These are phyloP conservation scores for Xiphophorus hellerii DNA, from an alignment of 2,113 vertebrate genomes.

Conservation along the genomic window DNA sequence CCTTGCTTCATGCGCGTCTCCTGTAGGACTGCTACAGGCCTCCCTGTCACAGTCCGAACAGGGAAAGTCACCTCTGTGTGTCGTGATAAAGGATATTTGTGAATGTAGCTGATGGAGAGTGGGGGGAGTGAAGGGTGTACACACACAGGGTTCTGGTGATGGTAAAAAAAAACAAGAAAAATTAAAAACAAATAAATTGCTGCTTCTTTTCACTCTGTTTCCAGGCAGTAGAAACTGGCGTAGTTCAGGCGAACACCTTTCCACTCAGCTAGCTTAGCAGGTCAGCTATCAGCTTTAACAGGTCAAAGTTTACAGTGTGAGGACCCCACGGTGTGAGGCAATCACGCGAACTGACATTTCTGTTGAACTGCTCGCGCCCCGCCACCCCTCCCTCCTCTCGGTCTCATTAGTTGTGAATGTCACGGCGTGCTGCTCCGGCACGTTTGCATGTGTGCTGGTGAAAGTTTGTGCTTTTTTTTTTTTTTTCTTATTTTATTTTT, in stretches of 20 bases:
- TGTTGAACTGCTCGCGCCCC: slow-evolving; percentile 17
- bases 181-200: slow-evolving; percentile 35
- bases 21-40: slow-evolving; percentile 40
- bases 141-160: slow-evolving; percentile 33
- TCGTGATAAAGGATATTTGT: slow-evolving; percentile 56
- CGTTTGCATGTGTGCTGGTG: slow-evolving; percentile 67
- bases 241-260: slow-evolving; percentile 30
- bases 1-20: slow-evolving; percentile 16
- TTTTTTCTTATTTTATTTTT: slow-evolving; percentile 7
- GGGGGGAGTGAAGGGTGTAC: background rate
- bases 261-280: slow-evolving; percentile 39
- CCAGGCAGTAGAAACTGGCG: slow-evolving; percentile 36
- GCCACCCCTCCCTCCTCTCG: slow-evolving; percentile 18
- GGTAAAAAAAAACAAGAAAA: background rate
- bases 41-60: slow-evolving; percentile 29
- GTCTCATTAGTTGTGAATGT: slow-evolving; percentile 59
- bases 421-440: slow-evolving; percentile 52
- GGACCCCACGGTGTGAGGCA: slow-evolving; percentile 52
- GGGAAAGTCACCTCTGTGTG: slow-evolving; percentile 54
- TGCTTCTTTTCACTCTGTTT: slow-evolving; percentile 70
- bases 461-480: slow-evolving; percentile 52
- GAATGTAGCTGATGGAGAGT: slow-evolving; percentile 45
- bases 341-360: slow-evolving; percentile 47
- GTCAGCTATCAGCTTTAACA: slow-evolving; percentile 66
- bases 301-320: slow-evolving; percentile 76